Evolutionary conservation across 1,140 invertebrate species (phyloP).

Genomic region (Brachionus manjavacas): DNA sequence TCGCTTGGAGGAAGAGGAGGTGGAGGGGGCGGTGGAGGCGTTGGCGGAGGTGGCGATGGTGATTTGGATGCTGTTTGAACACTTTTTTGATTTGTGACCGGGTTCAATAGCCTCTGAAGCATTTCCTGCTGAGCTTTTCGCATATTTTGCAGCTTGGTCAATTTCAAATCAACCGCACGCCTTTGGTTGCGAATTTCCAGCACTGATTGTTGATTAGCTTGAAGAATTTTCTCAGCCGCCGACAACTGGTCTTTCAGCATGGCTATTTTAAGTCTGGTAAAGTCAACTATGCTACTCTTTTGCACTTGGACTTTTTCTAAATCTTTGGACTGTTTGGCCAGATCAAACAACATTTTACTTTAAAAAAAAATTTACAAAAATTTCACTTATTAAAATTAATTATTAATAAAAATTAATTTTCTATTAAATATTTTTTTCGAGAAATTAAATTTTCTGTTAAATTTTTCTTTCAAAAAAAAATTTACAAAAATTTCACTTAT

Average conservation of each 20-base stretch:
- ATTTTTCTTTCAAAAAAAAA: too few relatives aligned
- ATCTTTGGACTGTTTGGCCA: not conserved
- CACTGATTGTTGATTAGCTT: not conserved
- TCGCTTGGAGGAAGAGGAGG: not conserved
- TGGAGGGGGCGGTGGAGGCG: not conserved
- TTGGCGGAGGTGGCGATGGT: not conserved
- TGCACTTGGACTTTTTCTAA: not conserved
- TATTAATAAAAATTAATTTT: too few relatives aligned
- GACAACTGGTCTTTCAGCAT: slow-evolving; percentile 21
- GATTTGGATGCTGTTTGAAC: not conserved
- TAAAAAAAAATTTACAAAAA: too few relatives aligned
- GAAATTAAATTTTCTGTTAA: too few relatives aligned
- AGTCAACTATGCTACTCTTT: slow-evolving; percentile 9
- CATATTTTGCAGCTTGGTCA: slow-evolving; percentile 12
- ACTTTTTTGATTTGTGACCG: not conserved
- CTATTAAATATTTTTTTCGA: too few relatives aligned
- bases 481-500: too few relatives aligned
- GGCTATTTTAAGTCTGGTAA: not conserved
- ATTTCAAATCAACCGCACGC: not conserved
- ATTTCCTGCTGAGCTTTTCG: slow-evolving; percentile 24
- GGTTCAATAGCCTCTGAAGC: slow-evolving; percentile 12
- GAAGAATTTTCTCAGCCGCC: slow-evolving; percentile 14
- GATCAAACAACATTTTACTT: not conserved
- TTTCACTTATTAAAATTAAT: too few relatives aligned
- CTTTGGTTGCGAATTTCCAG: not conserved